A percentile compares a stretch with the other conserved stretches of the same genome.
Evolutionary conservation across 2,888 invertebrate species (phyloP).

Genomic region (Eupithecia centaureata): DNA sequence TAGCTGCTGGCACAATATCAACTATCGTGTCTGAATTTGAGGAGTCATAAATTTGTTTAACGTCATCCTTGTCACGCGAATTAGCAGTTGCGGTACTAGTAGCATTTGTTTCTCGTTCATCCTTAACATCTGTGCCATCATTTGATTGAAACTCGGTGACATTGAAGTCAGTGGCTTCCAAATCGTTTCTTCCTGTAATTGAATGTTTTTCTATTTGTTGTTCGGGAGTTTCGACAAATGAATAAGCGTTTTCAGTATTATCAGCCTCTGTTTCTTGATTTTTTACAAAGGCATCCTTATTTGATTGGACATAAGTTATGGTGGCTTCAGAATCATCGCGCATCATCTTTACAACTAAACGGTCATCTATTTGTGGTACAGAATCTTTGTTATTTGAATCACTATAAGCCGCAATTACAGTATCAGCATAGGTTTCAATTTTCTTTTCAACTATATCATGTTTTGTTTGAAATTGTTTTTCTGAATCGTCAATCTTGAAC

Average conservation of each 20-base stretch:
- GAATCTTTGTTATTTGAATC: background rate
- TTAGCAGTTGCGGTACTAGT: background rate
- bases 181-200: background rate
- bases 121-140: background rate
- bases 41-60: background rate
- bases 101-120: background rate
- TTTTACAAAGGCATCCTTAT: background rate
- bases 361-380: background rate
- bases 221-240: background rate
- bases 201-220: background rate
- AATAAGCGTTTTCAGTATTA: background rate
- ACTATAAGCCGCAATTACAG: background rate
- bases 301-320: background rate
- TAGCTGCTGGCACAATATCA: background rate
- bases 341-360: background rate
- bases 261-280: background rate
- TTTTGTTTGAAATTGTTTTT: background rate
- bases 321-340: background rate
- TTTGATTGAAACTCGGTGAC: background rate
- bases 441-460: background rate
- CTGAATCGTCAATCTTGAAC: constrained; percentile 24
- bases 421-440: background rate
- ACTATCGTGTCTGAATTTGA: background rate
- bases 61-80: background rate
- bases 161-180: background rate